Evolutionary conservation across 1,140 invertebrate genomes (phyloP).

Genomic region (Papilio xuthus): DNA sequence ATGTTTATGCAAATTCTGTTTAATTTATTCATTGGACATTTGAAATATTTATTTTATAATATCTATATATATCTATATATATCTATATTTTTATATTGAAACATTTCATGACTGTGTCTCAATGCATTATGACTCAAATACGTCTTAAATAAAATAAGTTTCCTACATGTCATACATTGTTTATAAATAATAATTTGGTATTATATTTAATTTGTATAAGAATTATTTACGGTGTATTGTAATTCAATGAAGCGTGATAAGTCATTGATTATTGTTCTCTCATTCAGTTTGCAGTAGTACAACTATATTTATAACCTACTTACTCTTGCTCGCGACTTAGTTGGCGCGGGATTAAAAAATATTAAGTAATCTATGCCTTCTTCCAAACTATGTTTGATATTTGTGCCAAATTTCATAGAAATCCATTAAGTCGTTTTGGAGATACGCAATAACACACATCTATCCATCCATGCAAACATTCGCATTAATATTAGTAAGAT

Average conservation of each 20-base stretch:
- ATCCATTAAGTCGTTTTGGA: too few relatives aligned
- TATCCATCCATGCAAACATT: too few relatives aligned
- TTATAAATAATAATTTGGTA: not conserved
- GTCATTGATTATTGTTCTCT: not conserved
- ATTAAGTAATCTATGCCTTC: too few relatives aligned
- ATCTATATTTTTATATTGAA: not conserved
- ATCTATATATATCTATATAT: not conserved
- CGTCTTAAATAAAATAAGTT: not conserved
- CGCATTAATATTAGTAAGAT: not conserved
- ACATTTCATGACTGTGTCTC: not conserved
- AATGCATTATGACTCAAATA: not conserved
- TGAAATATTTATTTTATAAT: not conserved
- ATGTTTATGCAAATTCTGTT: not conserved
- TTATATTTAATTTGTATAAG: not conserved
- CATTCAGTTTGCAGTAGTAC: not conserved
- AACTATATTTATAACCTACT: not conserved
- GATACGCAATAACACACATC: too few relatives aligned
- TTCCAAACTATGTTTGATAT: too few relatives aligned
- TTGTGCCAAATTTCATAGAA: too few relatives aligned
- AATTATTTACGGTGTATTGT: constrained; percentile 3
- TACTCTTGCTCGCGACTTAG: too few relatives aligned
- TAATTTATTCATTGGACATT: constrained; percentile 5
- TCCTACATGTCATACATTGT: not conserved
- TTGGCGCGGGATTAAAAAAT: too few relatives aligned
- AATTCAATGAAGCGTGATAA: constrained; percentile 1